Evolutionary conservation across 2,888 invertebrate species (phyloP).

Genomic region (Pollenia griseotomentosa): DNA sequence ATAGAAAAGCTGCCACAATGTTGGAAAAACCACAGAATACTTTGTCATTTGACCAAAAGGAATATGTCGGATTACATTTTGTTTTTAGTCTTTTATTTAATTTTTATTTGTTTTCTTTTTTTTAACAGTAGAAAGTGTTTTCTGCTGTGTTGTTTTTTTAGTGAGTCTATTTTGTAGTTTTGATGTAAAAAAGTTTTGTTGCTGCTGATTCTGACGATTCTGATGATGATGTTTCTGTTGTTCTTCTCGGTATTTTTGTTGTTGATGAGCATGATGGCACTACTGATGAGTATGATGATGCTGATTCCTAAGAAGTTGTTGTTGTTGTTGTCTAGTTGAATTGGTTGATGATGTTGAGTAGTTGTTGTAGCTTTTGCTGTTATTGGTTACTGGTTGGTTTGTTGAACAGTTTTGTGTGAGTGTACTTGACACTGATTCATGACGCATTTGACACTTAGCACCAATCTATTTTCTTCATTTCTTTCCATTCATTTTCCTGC

Average conservation of each 20-base stretch:
- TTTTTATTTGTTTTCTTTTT: conserved; percentile 32
- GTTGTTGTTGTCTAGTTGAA: conserved; percentile 43
- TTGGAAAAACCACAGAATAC: conserved; percentile 64
- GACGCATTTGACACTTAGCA: conserved; percentile 72
- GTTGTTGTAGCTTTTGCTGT: background rate
- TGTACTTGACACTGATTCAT: conserved; percentile 73
- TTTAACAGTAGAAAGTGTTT: background rate
- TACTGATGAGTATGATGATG: conserved; percentile 37
- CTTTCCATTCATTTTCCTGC: background rate
- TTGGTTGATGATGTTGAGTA: conserved; percentile 51
- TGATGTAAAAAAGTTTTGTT: conserved; percentile 4
- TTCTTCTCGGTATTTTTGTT: conserved; percentile 18
- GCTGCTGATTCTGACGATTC: conserved; percentile 39
- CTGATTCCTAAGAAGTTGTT: background rate
- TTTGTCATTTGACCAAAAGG: conserved; percentile 67
- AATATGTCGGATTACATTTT: conserved; percentile 68
- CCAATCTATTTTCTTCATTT: conserved; percentile 61
- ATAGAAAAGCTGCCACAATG: conserved; percentile 53
- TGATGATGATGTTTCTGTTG: conserved; percentile 32
- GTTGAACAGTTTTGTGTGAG: conserved; percentile 59
- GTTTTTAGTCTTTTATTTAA: conserved; percentile 33
- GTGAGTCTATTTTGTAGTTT: conserved; percentile 1
- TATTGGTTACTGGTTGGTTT: conserved; percentile 46
- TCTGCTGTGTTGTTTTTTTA: conserved; percentile 4
- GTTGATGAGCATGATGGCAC: conserved; percentile 16